Conservation (phyloP, 2,797 vertebrate species). For the Dallia pectoralis region DNA sequence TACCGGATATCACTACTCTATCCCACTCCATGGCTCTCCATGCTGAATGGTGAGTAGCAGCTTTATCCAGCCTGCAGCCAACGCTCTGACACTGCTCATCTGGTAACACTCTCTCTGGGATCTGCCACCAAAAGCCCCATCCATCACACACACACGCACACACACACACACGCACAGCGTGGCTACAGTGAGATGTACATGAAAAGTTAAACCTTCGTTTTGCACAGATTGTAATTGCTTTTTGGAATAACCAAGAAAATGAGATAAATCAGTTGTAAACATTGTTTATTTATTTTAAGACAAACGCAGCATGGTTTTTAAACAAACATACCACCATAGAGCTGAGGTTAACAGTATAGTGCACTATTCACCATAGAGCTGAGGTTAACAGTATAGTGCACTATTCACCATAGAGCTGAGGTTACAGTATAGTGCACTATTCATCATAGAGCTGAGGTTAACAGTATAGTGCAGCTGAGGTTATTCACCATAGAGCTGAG, state of each 20-base stretch:
- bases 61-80: slow-evolving; percentile 56
- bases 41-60: slow-evolving; percentile 49
- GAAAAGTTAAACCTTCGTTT: slow-evolving; percentile 71
- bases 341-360: no score
- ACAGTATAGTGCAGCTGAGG: no score
- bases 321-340: slow-evolving; percentile 29
- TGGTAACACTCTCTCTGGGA: slow-evolving; percentile 76
- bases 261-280: slow-evolving; percentile 49
- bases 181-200: slow-evolving; percentile 61
- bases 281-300: slow-evolving; percentile 61
- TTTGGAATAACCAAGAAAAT: slow-evolving; percentile 50
- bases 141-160: slow-evolving; percentile 54
- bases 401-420: no score
- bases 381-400: no score
- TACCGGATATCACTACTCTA: slow-evolving; percentile 44
- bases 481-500: no score
- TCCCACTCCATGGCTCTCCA: neutral
- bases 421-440: no score
- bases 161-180: neutral
- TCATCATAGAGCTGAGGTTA: no score
- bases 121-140: slow-evolving; percentile 75
- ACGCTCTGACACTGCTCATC: slow-evolving; percentile 75
- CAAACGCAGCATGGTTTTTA: slow-evolving; percentile 44
- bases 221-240: slow-evolving; percentile 60
- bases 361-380: no score